A percentile compares a stretch with the other conserved stretches of the same genome.
Evolutionary conservation across 1,140 invertebrate genomes (phyloP).

Genomic region (Heliothis virescens): DNA sequence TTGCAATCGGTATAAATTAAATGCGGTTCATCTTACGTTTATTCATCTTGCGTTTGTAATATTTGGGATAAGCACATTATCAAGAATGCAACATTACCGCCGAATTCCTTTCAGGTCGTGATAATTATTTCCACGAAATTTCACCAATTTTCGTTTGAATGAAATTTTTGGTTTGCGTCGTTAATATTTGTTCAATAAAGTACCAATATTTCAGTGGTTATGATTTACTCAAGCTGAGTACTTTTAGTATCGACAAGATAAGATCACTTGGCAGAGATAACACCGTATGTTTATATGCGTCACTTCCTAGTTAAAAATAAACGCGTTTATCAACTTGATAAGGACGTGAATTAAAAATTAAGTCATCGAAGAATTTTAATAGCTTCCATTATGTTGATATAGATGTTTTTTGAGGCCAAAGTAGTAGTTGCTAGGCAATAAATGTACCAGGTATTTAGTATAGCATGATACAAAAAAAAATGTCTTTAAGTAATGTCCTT

Average conservation of each 20-base stretch:
- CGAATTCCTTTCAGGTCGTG: too few relatives aligned
- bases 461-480: too few relatives aligned
- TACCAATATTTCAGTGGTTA: not conserved
- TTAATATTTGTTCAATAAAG: not conserved
- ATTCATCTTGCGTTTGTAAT: too few relatives aligned
- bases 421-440: not conserved
- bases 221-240: conserved; percentile 2
- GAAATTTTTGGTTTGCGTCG: not conserved
- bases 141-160: not conserved
- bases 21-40: too few relatives aligned
- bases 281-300: not conserved
- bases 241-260: conserved; percentile 12
- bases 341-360: not conserved
- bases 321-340: conserved; percentile 18
- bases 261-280: conserved; percentile 6
- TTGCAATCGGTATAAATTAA: too few relatives aligned
- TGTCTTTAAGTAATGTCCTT: too few relatives aligned
- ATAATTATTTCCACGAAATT: too few relatives aligned
- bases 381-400: not conserved
- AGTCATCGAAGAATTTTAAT: conserved; percentile 5
- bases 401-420: not conserved
- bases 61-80: too few relatives aligned
- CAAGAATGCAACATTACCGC: too few relatives aligned
- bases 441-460: not conserved
- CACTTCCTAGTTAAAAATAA: conserved; percentile 43